Percentiles rank a stretch among this genome's conserved stretches.
Conservation (phyloP, 1,140 invertebrate species). For the Sogatella furcifera region DNA sequence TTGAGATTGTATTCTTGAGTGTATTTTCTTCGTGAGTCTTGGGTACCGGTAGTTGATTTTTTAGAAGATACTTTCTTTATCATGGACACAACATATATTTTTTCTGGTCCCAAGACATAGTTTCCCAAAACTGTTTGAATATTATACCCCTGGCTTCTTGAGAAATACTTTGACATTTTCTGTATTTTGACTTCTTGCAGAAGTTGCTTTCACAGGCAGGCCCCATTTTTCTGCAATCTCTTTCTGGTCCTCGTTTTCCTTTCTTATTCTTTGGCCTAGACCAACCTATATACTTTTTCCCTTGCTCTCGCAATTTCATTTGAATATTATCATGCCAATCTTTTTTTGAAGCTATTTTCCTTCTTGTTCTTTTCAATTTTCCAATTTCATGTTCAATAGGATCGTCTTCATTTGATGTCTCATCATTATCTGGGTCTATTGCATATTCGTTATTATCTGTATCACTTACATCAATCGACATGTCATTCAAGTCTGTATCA, state of each 20-base stretch:
- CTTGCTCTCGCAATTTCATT: background rate
- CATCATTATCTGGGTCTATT: too few species aligned
- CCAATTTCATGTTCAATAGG: too few species aligned
- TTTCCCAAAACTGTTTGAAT: constrained; percentile 6
- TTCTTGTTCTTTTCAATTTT: too few species aligned
- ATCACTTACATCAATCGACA: too few species aligned
- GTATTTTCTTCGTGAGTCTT: background rate
- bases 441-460: too few species aligned
- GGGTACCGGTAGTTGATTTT: background rate
- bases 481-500: too few species aligned
- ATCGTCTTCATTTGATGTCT: too few species aligned
- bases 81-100: constrained; percentile 1
- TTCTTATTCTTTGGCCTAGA: background rate
- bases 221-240: constrained; percentile 9
- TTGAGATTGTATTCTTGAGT: constrained; percentile 5
- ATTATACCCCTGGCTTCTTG: constrained; percentile 1
- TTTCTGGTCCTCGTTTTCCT: background rate
- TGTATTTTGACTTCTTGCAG: constrained; percentile 5
- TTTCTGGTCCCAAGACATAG: constrained; percentile 5
- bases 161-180: background rate
- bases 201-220: constrained; percentile 3
- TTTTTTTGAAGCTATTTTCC: too few species aligned
- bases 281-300: background rate
- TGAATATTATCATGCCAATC: too few species aligned
- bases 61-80: background rate